These are phyloP conservation scores for Helostoma temminkii DNA, from an alignment of 2,797 vertebrate genomes.

Conservation along the genomic window DNA sequence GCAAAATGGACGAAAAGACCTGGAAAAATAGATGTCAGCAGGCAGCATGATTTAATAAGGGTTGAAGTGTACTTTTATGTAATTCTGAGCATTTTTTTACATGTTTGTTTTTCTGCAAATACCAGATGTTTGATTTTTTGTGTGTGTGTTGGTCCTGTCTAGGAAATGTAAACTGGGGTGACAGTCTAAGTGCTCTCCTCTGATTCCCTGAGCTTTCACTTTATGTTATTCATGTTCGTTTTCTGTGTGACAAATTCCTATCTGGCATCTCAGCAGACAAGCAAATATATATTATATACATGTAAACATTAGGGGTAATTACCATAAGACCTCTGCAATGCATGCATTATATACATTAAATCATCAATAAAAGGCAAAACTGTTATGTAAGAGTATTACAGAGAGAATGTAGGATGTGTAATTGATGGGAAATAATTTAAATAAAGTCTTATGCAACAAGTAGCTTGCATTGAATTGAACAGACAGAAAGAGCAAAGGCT, in stretches of 20 bases:
- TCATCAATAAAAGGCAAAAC: constrained; percentile 1
- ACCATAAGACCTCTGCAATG: background rate
- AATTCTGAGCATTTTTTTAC: background rate
- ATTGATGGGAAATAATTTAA: constrained; percentile 6
- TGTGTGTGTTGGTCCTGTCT: background rate
- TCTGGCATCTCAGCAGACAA: background rate
- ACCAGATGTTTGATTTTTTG: background rate
- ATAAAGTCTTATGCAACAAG: constrained; percentile 22
- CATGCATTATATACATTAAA: background rate
- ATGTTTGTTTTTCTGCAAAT: background rate
- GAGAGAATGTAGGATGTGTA: constrained; percentile 7
- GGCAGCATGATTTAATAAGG: background rate
- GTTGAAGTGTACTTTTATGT: background rate
- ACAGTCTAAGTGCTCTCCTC: background rate
- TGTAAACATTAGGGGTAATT: background rate
- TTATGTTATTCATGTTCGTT: too few relatives aligned
- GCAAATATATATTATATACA: background rate
- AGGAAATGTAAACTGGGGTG: background rate
- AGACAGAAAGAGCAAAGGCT: constrained; percentile 11
- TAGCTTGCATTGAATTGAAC: constrained; percentile 10
- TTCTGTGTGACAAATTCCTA: background rate
- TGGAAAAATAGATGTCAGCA: constrained; percentile 63
- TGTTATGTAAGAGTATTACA: background rate
- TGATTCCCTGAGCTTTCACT: background rate
- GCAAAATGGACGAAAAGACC: constrained; percentile 93